phyloP scores from a whole-genome alignment of 53 echinoderm and acorn worm genomes.

The Glandiceps talaboti region DNA sequence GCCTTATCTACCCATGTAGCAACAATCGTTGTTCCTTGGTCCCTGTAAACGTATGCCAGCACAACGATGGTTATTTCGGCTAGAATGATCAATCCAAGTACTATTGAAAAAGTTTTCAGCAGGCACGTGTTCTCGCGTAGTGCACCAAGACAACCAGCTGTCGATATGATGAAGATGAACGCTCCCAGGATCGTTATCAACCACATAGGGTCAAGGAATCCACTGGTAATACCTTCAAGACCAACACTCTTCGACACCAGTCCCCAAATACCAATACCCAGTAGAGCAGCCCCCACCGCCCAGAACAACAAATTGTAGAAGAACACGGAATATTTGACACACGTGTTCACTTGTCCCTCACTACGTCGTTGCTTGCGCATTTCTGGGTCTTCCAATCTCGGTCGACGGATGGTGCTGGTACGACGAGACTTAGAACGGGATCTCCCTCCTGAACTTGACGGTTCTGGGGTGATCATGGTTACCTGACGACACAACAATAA shows the following conservation, averaged over 20 bases:
- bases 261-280: slow-evolving; percentile 90
- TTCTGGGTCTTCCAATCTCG: not conserved
- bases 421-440: too few relatives aligned
- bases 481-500: too few relatives aligned
- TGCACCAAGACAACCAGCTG: slow-evolving; percentile 77
- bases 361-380: not conserved
- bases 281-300: slow-evolving; percentile 53
- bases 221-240: slow-evolving; percentile 48
- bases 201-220: slow-evolving; percentile 77
- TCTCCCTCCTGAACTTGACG: too few relatives aligned
- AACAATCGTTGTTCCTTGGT: slow-evolving; percentile 32
- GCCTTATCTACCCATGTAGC: slow-evolving; percentile 55
- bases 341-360: slow-evolving; percentile 32
- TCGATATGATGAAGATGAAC: slow-evolving; percentile 60
- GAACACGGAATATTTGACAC: slow-evolving; percentile 81
- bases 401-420: not conserved
- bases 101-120: slow-evolving; percentile 59
- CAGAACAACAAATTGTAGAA: slow-evolving; percentile 71
- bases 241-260: slow-evolving; percentile 59
- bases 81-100: slow-evolving; percentile 62
- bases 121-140: slow-evolving; percentile 85
- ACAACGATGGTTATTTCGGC: slow-evolving; percentile 68
- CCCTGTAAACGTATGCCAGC: slow-evolving; percentile 77
- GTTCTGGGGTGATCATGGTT: too few relatives aligned
- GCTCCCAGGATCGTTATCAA: slow-evolving; percentile 76